These are phyloP conservation scores for Pseudomyrmex cubaensis DNA, from an alignment of 1,140 invertebrate genomes.

Conservation along the genomic window DNA sequence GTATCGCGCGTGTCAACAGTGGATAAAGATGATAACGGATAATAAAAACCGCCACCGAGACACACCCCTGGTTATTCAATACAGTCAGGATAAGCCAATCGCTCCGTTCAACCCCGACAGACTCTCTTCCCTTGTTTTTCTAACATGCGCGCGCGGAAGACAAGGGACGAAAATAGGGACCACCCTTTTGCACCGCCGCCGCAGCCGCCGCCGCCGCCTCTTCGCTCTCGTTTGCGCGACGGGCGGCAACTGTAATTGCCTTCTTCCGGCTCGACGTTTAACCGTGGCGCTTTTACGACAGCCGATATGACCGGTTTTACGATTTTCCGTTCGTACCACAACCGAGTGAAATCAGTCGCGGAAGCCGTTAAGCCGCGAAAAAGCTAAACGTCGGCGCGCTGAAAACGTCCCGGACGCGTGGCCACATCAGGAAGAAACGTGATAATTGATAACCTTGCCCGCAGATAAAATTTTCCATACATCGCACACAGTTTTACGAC, in stretches of 20 bases:
- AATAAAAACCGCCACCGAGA: constrained; percentile 35
- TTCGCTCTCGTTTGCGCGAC: constrained; percentile 60
- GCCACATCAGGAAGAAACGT: constrained; percentile 45
- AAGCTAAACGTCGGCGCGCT: constrained; percentile 42
- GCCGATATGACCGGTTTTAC: constrained; percentile 73
- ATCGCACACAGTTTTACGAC: constrained; percentile 16
- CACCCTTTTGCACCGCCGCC: not conserved
- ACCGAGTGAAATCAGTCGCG: constrained; percentile 51
- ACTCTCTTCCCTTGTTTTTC: not conserved
- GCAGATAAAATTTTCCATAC: constrained; percentile 51
- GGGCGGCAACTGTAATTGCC: constrained; percentile 64
- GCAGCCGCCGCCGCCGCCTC: not conserved
- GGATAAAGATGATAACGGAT: constrained; percentile 16
- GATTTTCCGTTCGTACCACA: constrained; percentile 52
- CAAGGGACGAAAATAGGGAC: constrained; percentile 18
- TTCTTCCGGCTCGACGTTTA: constrained; percentile 54
- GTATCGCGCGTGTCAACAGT: constrained; percentile 5
- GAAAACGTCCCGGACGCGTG: constrained; percentile 1
- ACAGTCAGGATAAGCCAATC: constrained; percentile 41
- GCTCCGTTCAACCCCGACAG: constrained; percentile 15
- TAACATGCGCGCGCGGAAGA: not conserved
- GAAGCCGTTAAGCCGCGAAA: constrained; percentile 68
- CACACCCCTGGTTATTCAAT: constrained; percentile 38
- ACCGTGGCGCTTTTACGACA: constrained; percentile 66
- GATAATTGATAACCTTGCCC: constrained; percentile 68